These are phyloP conservation scores for Oreotrochilus melanogaster DNA, from an alignment of 2,113 vertebrate species.

Conservation along the genomic window DNA sequence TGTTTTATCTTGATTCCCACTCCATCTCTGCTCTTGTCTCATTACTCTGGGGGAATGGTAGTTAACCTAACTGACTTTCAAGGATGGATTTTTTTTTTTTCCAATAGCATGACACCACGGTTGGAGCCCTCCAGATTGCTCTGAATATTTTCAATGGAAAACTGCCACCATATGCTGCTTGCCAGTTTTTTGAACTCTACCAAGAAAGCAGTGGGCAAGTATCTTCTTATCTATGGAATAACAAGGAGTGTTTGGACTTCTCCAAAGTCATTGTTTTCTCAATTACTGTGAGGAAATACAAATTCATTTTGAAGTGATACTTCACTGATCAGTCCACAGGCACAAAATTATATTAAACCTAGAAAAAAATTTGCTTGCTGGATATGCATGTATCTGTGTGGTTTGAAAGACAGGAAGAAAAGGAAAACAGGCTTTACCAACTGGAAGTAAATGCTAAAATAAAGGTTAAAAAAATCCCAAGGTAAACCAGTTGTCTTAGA, in stretches of 20 bases:
- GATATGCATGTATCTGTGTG: not conserved
- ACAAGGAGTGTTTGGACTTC: not conserved
- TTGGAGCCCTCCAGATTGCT: constrained; percentile 88
- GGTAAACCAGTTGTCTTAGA: not conserved
- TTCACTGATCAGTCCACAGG: not conserved
- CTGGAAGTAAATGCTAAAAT: not conserved
- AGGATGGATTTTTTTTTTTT: not conserved
- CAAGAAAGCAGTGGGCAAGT: constrained; percentile 85
- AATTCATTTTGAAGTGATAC: not conserved
- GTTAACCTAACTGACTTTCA: not conserved
- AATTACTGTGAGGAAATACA: no score
- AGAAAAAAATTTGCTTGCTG: not conserved
- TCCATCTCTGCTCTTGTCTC: not conserved
- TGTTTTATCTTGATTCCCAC: not conserved
- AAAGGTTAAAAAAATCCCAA: not conserved
- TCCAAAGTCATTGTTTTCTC: not conserved
- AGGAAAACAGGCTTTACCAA: not conserved
- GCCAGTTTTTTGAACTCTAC: constrained; percentile 89
- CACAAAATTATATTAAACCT: not conserved
- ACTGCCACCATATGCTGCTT: constrained; percentile 87
- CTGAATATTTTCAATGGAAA: constrained; percentile 84
- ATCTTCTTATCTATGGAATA: not conserved
- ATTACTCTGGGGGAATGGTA: not conserved
- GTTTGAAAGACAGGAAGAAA: not conserved
- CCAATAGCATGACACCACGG: constrained; percentile 83